Conservation (phyloP, 2,113 vertebrate species). For the Bettongia penicillata region DNA sequence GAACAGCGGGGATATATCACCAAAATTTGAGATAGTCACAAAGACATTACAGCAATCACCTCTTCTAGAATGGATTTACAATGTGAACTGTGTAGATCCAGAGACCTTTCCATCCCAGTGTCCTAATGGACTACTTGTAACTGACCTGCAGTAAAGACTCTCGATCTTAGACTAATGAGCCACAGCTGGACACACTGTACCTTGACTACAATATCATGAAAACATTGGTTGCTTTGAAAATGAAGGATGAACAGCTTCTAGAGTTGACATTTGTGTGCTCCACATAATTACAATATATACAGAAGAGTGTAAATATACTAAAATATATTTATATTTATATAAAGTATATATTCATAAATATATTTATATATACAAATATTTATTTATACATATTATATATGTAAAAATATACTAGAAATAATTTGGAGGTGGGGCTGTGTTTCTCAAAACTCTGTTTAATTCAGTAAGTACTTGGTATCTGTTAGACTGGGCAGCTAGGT, state of each 20-base stretch:
- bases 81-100: not conserved
- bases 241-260: conserved; percentile 1
- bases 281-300: not conserved
- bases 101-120: not conserved
- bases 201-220: too few species aligned
- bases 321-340: too few species aligned
- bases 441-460: not conserved
- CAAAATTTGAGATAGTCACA: not conserved
- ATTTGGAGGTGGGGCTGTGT: conserved; percentile 31
- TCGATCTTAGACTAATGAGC: too few species aligned
- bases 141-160: not conserved
- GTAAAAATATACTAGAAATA: not conserved
- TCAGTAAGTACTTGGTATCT: not conserved
- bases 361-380: too few species aligned
- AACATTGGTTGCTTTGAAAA: not conserved
- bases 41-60: not conserved
- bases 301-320: not conserved
- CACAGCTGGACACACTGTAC: too few species aligned
- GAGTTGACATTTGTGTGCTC: not conserved
- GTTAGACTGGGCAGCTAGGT: not conserved
- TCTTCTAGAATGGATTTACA: not conserved
- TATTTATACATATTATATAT: too few species aligned
- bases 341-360: too few species aligned
- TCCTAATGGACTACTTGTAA: not conserved
- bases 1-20: not conserved